Conservation (phyloP, 1,140 invertebrate species). For the Arion vulgaris region DNA sequence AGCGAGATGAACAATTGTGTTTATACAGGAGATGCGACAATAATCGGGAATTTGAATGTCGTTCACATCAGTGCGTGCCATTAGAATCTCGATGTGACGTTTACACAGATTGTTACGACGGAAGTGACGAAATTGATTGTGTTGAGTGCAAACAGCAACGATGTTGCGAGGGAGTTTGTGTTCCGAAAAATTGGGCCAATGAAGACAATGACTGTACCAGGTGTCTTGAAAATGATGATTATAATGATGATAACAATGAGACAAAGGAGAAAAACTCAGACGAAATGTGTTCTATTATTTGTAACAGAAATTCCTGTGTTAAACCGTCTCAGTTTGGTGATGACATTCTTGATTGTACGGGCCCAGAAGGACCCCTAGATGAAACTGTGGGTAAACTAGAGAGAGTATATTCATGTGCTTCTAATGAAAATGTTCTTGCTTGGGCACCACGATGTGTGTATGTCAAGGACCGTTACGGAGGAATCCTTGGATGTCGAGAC, state of each 20-base stretch:
- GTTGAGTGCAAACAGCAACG: neutral
- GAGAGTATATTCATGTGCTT: neutral
- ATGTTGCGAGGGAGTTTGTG: neutral
- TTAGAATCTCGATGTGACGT: neutral
- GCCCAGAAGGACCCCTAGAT: slow-evolving; percentile 18
- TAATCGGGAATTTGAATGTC: neutral
- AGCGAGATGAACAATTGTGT: neutral
- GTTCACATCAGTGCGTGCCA: slow-evolving; percentile 8
- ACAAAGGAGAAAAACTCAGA: neutral
- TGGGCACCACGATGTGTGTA: slow-evolving; percentile 11
- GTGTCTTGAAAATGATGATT: too few relatives aligned
- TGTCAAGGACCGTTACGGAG: neutral
- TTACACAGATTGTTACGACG: slow-evolving; percentile 4
- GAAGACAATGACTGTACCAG: neutral
- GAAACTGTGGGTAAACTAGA: neutral
- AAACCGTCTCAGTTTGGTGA: neutral
- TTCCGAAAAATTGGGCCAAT: neutral
- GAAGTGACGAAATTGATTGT: slow-evolving; percentile 2
- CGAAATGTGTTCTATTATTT: neutral
- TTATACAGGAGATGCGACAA: neutral
- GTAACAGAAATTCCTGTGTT: slow-evolving; percentile 18
- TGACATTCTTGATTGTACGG: neutral
- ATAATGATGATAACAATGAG: neutral
- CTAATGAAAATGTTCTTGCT: neutral
- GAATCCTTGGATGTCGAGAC: neutral